These are phyloP conservation scores for Chascanopsetta lugubris DNA, from an alignment of 2,113 vertebrate genomes.

Conservation along the genomic window DNA sequence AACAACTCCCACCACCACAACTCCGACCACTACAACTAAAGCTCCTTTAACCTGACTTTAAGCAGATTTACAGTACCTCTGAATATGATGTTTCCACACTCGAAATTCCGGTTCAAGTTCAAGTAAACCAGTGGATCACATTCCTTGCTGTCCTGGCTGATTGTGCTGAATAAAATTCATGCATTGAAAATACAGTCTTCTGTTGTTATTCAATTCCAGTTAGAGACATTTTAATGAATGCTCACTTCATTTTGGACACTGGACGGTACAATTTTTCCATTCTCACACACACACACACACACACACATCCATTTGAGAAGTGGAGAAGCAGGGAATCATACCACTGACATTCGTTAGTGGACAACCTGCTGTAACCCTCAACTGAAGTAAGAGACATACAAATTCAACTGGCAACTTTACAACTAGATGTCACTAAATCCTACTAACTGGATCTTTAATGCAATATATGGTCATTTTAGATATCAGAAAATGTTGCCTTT, in stretches of 20 bases:
- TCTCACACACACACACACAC: too few species aligned
- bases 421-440: too few species aligned
- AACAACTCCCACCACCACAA: neutral
- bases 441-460: too few species aligned
- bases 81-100: neutral
- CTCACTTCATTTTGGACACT: neutral
- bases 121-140: neutral
- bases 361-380: too few species aligned
- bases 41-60: neutral
- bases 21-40: neutral
- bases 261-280: too few species aligned
- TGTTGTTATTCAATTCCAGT: neutral
- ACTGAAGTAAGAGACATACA: too few species aligned
- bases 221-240: neutral
- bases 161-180: constrained; percentile 19
- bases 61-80: neutral
- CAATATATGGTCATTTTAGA: too few species aligned
- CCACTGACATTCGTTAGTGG: too few species aligned
- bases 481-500: too few species aligned
- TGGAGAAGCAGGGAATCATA: too few species aligned
- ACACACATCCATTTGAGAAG: too few species aligned
- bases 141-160: neutral
- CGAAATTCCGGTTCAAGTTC: neutral
- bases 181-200: neutral
- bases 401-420: too few species aligned